phyloP scores from a whole-genome alignment of 1,140 invertebrate genomes.

The Maniola jurtina region DNA sequence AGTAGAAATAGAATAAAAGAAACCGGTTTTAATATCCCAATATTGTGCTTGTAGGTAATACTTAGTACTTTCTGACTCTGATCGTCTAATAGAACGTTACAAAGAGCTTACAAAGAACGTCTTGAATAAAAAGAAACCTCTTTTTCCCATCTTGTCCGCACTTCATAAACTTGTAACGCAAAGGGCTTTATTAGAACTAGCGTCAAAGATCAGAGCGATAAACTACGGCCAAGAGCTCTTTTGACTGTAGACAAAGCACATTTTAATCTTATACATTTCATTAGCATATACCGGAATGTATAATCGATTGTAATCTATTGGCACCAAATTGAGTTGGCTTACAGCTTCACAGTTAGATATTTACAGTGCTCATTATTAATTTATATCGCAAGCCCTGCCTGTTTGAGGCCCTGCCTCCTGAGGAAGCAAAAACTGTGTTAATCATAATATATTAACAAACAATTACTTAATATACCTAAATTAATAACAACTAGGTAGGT shows the following conservation, averaged over 20 bases:
- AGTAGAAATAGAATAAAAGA: conserved; percentile 26
- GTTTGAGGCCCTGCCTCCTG: too few relatives aligned
- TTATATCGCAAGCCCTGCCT: too few relatives aligned
- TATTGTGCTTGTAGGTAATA: conserved; percentile 28
- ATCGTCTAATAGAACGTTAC: conserved; percentile 37
- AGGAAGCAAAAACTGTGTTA: too few relatives aligned
- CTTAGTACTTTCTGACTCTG: conserved; percentile 11
- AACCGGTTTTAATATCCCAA: conserved; percentile 35
- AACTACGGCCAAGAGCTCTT: conserved; percentile 19
- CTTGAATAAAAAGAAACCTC: conserved; percentile 33
- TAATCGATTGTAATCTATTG: neutral
- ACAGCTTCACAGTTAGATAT: too few relatives aligned
- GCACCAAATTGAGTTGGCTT: neutral
- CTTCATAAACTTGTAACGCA: conserved; percentile 32
- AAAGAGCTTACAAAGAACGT: conserved; percentile 39
- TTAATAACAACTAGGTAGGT: too few relatives aligned
- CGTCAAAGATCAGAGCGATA: conserved; percentile 23
- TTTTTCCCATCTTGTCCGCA: conserved; percentile 26
- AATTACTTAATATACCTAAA: too few relatives aligned
- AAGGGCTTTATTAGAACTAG: conserved; percentile 33
- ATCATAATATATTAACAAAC: too few relatives aligned
- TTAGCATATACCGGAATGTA: neutral
- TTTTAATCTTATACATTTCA: conserved; percentile 8
- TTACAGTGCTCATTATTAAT: too few relatives aligned
- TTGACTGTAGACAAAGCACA: conserved; percentile 2